A percentile compares a stretch with the other conserved stretches of the same genome.
These are phyloP conservation scores for Halisarca cf. caerulea DNA, from an alignment of 37 sponge, comb jelly and placozoan species.

Conservation along the genomic window DNA sequence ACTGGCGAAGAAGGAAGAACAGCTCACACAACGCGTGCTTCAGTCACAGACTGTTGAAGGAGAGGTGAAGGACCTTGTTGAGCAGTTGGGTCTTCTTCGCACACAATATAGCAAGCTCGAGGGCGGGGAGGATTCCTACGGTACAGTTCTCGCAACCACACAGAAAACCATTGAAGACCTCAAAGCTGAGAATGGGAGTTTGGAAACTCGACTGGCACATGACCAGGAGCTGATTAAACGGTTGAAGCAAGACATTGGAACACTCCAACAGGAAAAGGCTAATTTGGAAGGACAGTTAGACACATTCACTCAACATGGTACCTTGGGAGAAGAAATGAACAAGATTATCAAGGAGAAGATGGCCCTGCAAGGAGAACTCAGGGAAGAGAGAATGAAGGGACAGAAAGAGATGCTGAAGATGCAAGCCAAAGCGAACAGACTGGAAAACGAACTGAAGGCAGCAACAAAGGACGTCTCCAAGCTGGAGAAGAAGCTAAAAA, in stretches of 20 bases:
- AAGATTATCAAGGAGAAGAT: conserved; percentile 45
- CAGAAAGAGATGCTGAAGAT: conserved; percentile 52
- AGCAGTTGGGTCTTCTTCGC: conserved; percentile 32
- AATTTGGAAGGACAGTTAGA: conserved; percentile 65
- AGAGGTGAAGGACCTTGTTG: conserved; percentile 3
- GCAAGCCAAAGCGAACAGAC: conserved; percentile 35
- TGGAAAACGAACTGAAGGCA: conserved; percentile 54
- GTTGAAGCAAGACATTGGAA: not conserved
- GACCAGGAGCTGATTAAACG: not conserved
- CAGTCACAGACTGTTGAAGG: conserved; percentile 42
- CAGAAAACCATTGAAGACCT: conserved; percentile 7
- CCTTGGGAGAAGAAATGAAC: conserved; percentile 36
- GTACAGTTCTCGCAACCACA: not conserved
- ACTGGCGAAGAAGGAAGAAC: conserved; percentile 43
- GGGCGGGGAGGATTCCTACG: conserved; percentile 18
- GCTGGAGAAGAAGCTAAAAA: conserved; percentile 29
- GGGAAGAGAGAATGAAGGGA: conserved; percentile 34
- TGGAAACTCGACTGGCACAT: conserved; percentile 14
- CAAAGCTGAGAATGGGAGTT: conserved; percentile 45
- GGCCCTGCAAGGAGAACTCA: conserved; percentile 55
- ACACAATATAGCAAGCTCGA: conserved; percentile 20
- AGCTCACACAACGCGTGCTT: conserved; percentile 28
- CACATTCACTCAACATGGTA: not conserved
- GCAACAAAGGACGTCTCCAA: conserved; percentile 34
- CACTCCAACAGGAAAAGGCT: conserved; percentile 54